Conservation (phyloP, 2,888 invertebrate genomes). For the Drosophila quinaria region DNA sequence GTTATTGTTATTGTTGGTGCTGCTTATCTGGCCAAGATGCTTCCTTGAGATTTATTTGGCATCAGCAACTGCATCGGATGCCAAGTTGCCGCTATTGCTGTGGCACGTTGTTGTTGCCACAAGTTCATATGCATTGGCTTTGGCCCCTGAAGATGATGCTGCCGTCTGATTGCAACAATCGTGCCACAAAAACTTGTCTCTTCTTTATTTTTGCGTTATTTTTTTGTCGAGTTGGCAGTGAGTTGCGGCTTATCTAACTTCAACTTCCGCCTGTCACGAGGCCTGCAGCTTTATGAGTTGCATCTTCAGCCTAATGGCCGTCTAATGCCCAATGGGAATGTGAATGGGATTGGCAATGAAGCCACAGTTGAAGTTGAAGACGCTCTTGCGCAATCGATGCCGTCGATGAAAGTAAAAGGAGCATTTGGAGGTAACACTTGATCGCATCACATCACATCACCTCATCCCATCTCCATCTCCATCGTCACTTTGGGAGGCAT, state of each 20-base stretch:
- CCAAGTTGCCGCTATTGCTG: constrained; percentile 36
- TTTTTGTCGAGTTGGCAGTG: constrained; percentile 3
- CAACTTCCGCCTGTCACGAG: constrained; percentile 81
- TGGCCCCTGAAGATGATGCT: constrained; percentile 54
- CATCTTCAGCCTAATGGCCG: constrained; percentile 64
- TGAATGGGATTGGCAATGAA: constrained; percentile 33
- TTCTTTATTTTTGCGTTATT: constrained; percentile 25
- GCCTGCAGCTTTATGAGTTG: constrained; percentile 71
- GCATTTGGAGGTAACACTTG: constrained; percentile 6
- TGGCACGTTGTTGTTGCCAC: constrained; percentile 30
- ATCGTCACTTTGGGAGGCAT: constrained; percentile 18
- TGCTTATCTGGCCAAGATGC: constrained; percentile 77
- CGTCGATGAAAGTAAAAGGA: constrained; percentile 60
- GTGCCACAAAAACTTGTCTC: constrained; percentile 45
- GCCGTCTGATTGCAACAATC: constrained; percentile 49
- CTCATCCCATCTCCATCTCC: constrained; percentile 6
- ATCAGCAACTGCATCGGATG: constrained; percentile 68
- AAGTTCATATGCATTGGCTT: constrained; percentile 70
- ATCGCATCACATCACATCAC: no score
- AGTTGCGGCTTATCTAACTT: constrained; percentile 72
- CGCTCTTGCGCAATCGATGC: constrained; percentile 51
- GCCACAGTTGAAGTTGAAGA: constrained; percentile 18
- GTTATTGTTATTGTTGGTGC: constrained; percentile 69
- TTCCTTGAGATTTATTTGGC: constrained; percentile 84
- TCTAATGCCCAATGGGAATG: constrained; percentile 43